Base-by-base conservation (phyloP, 2,888 invertebrate genomes). In the Amphimallon solstitiale region DNA sequence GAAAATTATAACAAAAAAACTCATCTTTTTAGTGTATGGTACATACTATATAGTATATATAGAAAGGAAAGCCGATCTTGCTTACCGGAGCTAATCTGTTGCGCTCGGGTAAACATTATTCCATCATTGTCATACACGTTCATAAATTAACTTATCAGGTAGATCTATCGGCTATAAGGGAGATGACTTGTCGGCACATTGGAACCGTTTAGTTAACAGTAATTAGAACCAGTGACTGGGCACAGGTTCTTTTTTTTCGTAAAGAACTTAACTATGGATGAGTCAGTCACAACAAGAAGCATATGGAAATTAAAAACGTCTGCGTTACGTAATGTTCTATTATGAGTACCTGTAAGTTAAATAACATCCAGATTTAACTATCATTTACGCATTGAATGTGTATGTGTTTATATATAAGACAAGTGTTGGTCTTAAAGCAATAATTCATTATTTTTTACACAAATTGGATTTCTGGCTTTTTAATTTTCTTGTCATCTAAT, bases 161-260 rank as follows among this genome's bases (percentile, higher is more conserved):
- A 23, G 61, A 49, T 48, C 61, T 14, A 61, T 61, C 61, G 37
- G 21, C 38, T 48, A 48, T 40, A 61, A 48, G 49, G 38, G 49
- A 49, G 61, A 72, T 70, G 72, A 72, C 71, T 56, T 69, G 66
- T 70, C 69, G 68, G 69, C 69, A 69, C 70, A 72, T 72, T 72
- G 70, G 68, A 66, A 69, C 65, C 72, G 71, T 72, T 71, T 70
- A 70, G 71, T 70, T 48, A 70, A 71, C 68, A 65, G 67, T 72
- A 72, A 72, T 71, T 72, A 70, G 69, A 70, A 65, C 68, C 66
- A 67, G 65, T 67, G 66, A 67, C 68, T 69, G 71, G 63, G 70
- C 70, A 66, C 65, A 67, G 61, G n/a, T 56, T 19, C 10, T 54
- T 21, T 54, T 40, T 19, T 40, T 40, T 40, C n/a, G 14, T 56